Percentiles rank a stretch among this genome's conserved stretches.
phyloP scores from a whole-genome alignment of 2,113 vertebrate species.

The Leptocoma aspasia region DNA sequence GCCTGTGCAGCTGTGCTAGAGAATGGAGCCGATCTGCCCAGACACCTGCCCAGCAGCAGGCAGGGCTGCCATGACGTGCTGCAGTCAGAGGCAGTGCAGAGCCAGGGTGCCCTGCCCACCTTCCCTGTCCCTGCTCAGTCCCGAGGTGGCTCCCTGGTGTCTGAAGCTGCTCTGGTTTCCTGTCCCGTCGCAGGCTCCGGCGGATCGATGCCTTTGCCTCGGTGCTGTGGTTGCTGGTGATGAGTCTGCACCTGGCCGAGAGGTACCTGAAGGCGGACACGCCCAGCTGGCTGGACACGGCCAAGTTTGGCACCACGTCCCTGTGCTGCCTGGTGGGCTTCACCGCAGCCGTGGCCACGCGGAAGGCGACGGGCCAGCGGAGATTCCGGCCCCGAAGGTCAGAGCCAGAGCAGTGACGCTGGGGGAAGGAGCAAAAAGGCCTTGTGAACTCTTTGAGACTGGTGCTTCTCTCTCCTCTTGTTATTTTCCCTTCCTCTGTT shows the following conservation, averaged over 20 bases:
- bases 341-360: constrained; percentile 86
- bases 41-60: background rate
- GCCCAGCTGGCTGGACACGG: constrained; percentile 81
- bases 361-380: constrained; percentile 80
- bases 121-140: background rate
- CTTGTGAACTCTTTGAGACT: constrained; percentile 11
- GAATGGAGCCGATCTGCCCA: background rate
- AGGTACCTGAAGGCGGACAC: constrained; percentile 68
- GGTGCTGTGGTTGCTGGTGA: constrained; percentile 86
- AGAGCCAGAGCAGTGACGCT: constrained; percentile 88
- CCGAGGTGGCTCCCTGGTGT: rapidly evolving
- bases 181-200: constrained; percentile 75
- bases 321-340: constrained; percentile 93
- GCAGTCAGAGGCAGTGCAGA: background rate
- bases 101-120: background rate
- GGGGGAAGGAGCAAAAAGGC: constrained; percentile 62
- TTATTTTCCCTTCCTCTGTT: constrained; percentile 4
- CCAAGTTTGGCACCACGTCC: constrained; percentile 79
- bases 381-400: constrained; percentile 94
- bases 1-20: background rate
- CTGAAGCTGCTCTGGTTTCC: background rate
- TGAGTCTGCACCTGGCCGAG: constrained; percentile 81
- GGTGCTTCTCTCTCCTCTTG: constrained; percentile 36
- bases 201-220: constrained; percentile 88
- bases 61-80: background rate